phyloP scores from a whole-genome alignment of 2,113 vertebrate genomes.

The Proterorhinus semilunaris region DNA sequence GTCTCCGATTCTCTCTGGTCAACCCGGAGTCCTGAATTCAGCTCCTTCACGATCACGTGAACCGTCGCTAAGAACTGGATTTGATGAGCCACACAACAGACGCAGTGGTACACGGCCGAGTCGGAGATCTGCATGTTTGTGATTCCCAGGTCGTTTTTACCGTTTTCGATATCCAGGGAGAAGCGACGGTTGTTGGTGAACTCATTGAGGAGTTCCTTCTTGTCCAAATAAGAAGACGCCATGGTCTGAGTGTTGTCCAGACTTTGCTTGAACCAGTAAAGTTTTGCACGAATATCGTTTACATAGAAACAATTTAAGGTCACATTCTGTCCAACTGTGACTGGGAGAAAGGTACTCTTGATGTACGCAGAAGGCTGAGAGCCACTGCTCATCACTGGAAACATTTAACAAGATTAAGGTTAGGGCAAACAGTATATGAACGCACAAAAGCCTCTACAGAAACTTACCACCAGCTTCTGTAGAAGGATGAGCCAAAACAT shows the following conservation, averaged over 20 bases:
- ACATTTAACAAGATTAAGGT: background rate
- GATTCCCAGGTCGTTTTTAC: slow-evolving; percentile 30
- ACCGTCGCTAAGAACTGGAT: slow-evolving; percentile 13
- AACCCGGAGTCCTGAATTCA: background rate
- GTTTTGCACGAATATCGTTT: background rate
- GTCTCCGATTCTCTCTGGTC: slow-evolving; percentile 3
- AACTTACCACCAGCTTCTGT: no score
- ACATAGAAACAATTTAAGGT: slow-evolving; percentile 32
- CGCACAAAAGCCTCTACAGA: no score
- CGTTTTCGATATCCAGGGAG: background rate
- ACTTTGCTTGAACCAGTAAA: slow-evolving; percentile 56
- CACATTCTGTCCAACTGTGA: slow-evolving; percentile 15
- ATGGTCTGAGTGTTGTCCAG: slow-evolving; percentile 37
- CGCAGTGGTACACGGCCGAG: slow-evolving; percentile 45
- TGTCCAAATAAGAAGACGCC: slow-evolving; percentile 22
- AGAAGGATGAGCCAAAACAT: no score
- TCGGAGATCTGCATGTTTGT: slow-evolving; percentile 21
- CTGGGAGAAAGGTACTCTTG: background rate
- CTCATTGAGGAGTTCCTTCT: slow-evolving; percentile 21
- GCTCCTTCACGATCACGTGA: slow-evolving; percentile 21
- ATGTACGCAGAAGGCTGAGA: background rate
- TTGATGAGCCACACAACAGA: background rate
- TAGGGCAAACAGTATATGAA: background rate
- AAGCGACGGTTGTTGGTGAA: slow-evolving; percentile 30
- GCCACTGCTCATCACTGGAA: background rate